A percentile compares a stretch with the other conserved stretches of the same genome.
These are phyloP conservation scores for Heteronetta atricapilla DNA, from an alignment of 2,113 vertebrate genomes.

Conservation along the genomic window DNA sequence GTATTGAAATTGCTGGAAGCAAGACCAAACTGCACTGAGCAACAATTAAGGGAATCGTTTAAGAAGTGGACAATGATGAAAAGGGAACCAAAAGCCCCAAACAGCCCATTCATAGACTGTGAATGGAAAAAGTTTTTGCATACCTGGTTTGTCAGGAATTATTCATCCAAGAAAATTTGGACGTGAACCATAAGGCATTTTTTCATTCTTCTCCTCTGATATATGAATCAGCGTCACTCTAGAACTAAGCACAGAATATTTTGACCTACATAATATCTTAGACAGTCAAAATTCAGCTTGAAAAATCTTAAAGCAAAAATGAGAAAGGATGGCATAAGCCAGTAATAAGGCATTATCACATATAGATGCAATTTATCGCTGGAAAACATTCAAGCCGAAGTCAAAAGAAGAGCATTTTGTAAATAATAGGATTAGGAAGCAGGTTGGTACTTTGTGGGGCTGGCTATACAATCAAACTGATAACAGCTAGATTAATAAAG, in stretches of 20 bases:
- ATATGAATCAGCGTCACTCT: constrained; percentile 31
- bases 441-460: constrained; percentile 39
- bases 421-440: constrained; percentile 61
- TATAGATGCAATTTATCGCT: background rate
- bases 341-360: constrained; percentile 34
- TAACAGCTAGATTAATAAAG: constrained; percentile 72
- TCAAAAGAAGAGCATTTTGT: constrained; percentile 22
- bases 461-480: constrained; percentile 67
- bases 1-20: background rate
- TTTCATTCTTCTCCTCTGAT: background rate
- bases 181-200: background rate
- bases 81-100: constrained; percentile 3
- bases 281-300: constrained; percentile 37
- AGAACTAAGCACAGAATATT: constrained; percentile 23
- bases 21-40: background rate
- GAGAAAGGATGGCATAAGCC: constrained; percentile 29
- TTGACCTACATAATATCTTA: constrained; percentile 57
- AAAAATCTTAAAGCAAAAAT: constrained; percentile 15
- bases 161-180: constrained; percentile 6
- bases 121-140: background rate
- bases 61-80: background rate
- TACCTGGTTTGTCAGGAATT: constrained; percentile 36
- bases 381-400: constrained; percentile 43
- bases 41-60: constrained; percentile 53
- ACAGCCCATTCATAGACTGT: background rate